Evolutionary conservation across 2,888 invertebrate genomes (phyloP), one percentile per base, ranked within the genome.

Genomic region (Dysmachus trigonus): DNA sequence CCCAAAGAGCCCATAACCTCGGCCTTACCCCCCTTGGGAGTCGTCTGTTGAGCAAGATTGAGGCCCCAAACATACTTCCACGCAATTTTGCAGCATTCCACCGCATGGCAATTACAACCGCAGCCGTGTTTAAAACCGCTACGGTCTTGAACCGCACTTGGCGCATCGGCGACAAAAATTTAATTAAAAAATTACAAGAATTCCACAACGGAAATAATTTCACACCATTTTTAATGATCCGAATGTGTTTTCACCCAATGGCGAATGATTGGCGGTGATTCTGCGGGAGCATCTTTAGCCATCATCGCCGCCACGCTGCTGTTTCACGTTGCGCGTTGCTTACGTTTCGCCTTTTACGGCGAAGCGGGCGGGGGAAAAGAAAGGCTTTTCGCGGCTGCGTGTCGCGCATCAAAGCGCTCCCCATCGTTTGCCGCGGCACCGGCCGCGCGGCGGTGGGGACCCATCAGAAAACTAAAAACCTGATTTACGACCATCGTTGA

Each of bases 181-280:
- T 77, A 77, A 77, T 77, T 77, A 47, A 77, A 77, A 77, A 77
- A 77, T 77, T 77, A 77, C 77, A 41, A 18, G 27, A 77, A 77
- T 77, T 77, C 77, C 77, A 0, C 41, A 1, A 5, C 51, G 47
- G 77, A 77, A 77, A 77, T 77, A 77, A 77, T 77, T 77, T 77
- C 77, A 77, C 77, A 77, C 77, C 77, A 47, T 77, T 77, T 47
- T 77, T 77, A 77, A 77, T 77, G 41, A 77, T 77, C 41, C 41
- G 27, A 33, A 73, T 47, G 47, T 47, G 38, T 77, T 77, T 62
- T 41, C 77, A 77, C 77, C 62, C 47, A 77, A 27, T 77, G 77
- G 18, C 51, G 62, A 62, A 8, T 62, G 62, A 62, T 62, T 62
- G 27, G 62, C 62, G n/a, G 7, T 18, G 47, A 47, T 47, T 47